Percentiles rank a stretch among this genome's conserved stretches.
Evolutionary conservation across 2,113 vertebrate genomes (phyloP).

Genomic region (Ahaetulla prasina): DNA sequence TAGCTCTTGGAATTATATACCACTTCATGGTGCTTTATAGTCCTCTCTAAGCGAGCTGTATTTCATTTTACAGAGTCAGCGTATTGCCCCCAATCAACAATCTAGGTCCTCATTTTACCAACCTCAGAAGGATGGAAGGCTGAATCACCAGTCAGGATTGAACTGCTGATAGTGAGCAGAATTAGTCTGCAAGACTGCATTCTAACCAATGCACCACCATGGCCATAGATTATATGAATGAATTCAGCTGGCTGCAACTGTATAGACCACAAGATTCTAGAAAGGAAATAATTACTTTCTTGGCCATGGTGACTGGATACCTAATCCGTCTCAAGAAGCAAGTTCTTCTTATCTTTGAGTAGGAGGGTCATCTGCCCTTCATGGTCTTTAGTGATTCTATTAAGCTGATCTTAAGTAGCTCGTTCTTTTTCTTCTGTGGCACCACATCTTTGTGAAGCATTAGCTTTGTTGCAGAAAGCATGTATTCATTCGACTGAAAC

Average conservation of each 20-base stretch:
- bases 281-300: neutral
- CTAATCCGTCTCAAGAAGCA: neutral
- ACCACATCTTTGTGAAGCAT: neutral
- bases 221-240: neutral
- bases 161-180: neutral
- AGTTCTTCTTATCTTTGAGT: neutral
- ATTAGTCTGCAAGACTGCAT: neutral
- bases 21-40: no score
- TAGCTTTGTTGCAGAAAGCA: neutral
- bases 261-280: neutral
- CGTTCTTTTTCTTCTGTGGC: neutral
- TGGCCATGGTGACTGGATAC: neutral
- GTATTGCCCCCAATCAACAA: neutral
- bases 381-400: neutral
- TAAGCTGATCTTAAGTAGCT: neutral
- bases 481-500: rapidly evolving
- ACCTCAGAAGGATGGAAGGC: neutral
- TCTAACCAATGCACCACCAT: neutral
- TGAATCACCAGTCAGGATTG: neutral
- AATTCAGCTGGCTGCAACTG: neutral
- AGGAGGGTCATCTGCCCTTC: neutral
- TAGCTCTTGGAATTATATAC: neutral
- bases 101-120: neutral
- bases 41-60: neutral
- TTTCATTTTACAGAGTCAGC: neutral